Conservation (phyloP, 2,888 invertebrate species). For the Campopleginae sp. region DNA sequence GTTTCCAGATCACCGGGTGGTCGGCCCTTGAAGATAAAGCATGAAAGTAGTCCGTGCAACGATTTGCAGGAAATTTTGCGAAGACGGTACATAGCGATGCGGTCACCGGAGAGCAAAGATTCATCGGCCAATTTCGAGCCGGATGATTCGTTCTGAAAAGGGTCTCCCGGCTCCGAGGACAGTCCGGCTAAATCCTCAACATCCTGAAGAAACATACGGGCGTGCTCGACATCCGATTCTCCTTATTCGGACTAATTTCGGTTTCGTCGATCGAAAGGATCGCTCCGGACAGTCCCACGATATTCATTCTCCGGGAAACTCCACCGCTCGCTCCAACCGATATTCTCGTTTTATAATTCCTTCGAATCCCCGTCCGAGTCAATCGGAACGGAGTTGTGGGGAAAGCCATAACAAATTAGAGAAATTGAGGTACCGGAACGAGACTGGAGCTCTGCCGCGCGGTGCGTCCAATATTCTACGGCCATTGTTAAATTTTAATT, state of each 20-base stretch:
- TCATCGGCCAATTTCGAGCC: slow-evolving; percentile 76
- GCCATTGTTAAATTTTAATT: neutral
- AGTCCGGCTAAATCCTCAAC: neutral
- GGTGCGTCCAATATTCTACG: neutral
- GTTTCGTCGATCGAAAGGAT: slow-evolving; percentile 22
- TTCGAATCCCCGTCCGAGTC: neutral
- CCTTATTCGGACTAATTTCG: slow-evolving; percentile 56
- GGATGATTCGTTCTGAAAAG: slow-evolving; percentile 78
- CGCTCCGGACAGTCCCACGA: slow-evolving; percentile 3
- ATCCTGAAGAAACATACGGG: slow-evolving; percentile 33
- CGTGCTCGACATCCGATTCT: slow-evolving; percentile 4
- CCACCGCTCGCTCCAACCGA: neutral
- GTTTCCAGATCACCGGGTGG: slow-evolving; percentile 81
- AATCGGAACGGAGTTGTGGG: neutral
- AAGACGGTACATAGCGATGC: slow-evolving; percentile 80
- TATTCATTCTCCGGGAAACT: neutral
- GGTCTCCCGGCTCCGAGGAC: neutral
- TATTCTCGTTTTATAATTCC: slow-evolving; percentile 27
- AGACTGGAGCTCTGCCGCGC: neutral
- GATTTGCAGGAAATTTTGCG: slow-evolving; percentile 82
- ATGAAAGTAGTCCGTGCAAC: slow-evolving; percentile 82
- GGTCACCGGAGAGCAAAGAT: slow-evolving; percentile 79
- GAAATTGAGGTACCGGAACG: too few species aligned
- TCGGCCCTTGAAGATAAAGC: slow-evolving; percentile 78
- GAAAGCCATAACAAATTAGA: neutral